Conservation (phyloP, 2,888 invertebrate species). For the Apantesis nais region DNA sequence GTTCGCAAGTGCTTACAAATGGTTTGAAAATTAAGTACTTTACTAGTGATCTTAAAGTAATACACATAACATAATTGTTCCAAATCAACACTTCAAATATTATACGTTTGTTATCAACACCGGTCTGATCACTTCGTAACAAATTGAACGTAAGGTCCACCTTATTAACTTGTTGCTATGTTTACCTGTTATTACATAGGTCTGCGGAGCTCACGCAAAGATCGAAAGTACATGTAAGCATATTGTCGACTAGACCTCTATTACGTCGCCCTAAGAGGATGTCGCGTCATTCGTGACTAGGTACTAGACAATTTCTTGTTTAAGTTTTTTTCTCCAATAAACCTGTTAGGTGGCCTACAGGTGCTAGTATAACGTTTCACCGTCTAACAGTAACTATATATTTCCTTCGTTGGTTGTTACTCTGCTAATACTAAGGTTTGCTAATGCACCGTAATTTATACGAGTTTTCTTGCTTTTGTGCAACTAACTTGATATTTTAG, state of each 20-base stretch:
- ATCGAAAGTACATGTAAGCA: constrained; percentile 6
- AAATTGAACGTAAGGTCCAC: constrained; percentile 13
- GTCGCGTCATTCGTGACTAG: constrained; percentile 28
- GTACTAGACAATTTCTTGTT: constrained; percentile 22
- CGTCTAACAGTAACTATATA: constrained; percentile 41
- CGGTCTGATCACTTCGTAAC: constrained; percentile 4
- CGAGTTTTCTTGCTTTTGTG: constrained; percentile 50
- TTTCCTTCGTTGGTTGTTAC: constrained; percentile 51
- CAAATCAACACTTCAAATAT: neutral
- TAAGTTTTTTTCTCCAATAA: constrained; percentile 13
- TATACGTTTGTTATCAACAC: constrained; percentile 5
- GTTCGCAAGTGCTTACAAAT: neutral
- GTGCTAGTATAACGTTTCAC: constrained; percentile 44
- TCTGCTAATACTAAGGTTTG: constrained; percentile 42
- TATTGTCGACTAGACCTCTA: constrained; percentile 23
- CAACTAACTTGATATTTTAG: constrained; percentile 52
- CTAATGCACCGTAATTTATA: constrained; percentile 46
- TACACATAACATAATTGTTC: neutral
- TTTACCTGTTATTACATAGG: constrained; percentile 17
- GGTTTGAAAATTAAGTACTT: neutral
- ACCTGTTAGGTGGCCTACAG: constrained; percentile 33
- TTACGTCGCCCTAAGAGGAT: constrained; percentile 31
- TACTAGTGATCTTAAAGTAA: neutral
- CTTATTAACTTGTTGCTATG: constrained; percentile 3
- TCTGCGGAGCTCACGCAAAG: constrained; percentile 16